Percentiles rank a stretch among this genome's conserved stretches.
Conservation (phyloP, 2,797 vertebrate genomes). For the Enteromius mattozi region DNA sequence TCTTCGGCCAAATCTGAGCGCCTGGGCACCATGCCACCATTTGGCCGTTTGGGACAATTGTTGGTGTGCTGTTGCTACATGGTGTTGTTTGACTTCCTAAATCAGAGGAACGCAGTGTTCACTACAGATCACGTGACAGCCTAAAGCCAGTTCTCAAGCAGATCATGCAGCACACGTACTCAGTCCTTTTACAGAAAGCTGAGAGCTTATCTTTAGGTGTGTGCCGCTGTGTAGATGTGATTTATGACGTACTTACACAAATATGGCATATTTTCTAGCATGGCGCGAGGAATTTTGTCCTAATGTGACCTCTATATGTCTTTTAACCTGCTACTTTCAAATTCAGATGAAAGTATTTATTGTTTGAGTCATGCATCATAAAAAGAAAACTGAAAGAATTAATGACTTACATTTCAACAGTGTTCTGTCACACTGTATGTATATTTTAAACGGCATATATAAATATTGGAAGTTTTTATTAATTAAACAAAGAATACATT, state of each 20-base stretch:
- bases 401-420: background rate
- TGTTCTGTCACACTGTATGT: background rate
- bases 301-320: background rate
- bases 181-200: background rate
- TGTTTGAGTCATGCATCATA: background rate
- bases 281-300: background rate
- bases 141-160: conserved; percentile 5
- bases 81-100: conserved; percentile 4
- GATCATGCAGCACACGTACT: conserved; percentile 13
- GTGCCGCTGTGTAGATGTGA: background rate
- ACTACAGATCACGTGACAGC: conserved; percentile 17
- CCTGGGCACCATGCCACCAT: conserved; percentile 32
- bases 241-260: background rate
- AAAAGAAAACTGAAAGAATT: background rate
- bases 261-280: background rate
- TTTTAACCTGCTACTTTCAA: background rate
- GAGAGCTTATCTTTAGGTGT: background rate
- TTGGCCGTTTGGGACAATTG: conserved; percentile 33
- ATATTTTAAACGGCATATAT: no score
- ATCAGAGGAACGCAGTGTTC: conserved; percentile 1
- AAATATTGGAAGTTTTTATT: background rate
- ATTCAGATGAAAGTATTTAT: background rate
- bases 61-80: conserved; percentile 34
- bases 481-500: background rate
- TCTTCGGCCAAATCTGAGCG: background rate